These are phyloP conservation scores for Druceiella hillmani DNA, from an alignment of 2,888 invertebrate genomes.

Conservation along the genomic window DNA sequence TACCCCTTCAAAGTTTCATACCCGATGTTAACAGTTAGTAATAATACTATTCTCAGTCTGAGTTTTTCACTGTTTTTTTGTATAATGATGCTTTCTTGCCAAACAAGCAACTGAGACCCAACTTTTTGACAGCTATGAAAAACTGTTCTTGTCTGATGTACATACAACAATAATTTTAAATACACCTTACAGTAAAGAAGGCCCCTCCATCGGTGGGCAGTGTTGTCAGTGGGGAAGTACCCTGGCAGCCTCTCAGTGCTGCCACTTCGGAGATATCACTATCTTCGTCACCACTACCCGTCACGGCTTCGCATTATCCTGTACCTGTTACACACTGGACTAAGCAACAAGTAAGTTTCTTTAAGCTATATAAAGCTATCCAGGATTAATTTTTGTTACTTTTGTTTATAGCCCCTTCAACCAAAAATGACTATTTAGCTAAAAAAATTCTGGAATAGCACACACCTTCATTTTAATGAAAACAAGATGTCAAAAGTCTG, in stretches of 20 bases:
- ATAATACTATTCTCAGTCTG: too few species aligned
- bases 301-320: slow-evolving; percentile 42
- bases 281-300: slow-evolving; percentile 35
- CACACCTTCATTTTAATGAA: not conserved
- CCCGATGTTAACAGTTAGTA: too few species aligned
- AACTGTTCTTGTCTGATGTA: too few species aligned
- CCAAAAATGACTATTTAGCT: not conserved
- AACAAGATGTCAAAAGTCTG: too few species aligned
- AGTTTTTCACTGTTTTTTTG: too few species aligned
- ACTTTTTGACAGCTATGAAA: too few species aligned
- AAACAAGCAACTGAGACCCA: too few species aligned
- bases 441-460: not conserved
- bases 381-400: slow-evolving; percentile 6
- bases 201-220: slow-evolving; percentile 51
- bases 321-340: slow-evolving; percentile 56
- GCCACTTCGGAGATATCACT: slow-evolving; percentile 45
- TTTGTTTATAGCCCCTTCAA: not conserved
- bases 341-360: slow-evolving; percentile 56
- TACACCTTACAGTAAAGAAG: slow-evolving; percentile 50
- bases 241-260: slow-evolving; percentile 51
- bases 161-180: too few species aligned
- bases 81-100: too few species aligned
- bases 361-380: not conserved
- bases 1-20: too few species aligned
- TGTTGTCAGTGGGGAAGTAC: slow-evolving; percentile 50